Base-by-base conservation (phyloP, 1,140 invertebrate species). In the Cephus cinctus region DNA sequence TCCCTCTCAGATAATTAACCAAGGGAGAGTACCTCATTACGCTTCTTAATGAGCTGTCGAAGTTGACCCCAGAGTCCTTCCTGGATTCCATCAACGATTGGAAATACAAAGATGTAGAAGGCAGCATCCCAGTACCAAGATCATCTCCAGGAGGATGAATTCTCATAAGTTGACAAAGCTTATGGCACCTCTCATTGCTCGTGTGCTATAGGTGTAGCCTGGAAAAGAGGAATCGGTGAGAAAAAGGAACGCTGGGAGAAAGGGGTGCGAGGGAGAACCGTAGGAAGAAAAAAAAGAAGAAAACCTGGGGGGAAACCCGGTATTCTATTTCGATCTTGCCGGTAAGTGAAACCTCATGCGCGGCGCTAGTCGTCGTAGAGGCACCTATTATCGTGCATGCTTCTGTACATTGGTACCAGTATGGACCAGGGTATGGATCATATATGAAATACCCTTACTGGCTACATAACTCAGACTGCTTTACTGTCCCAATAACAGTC, bases 1-100 rank as follows among this genome's bases (percentile, higher is more conserved):
- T n/a, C 35, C 4, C 25, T n/a, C 25, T 38, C 31, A 45, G 45
- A 65, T 67, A 67, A 67, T 65, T 67, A 67, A 65, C 61, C 50
- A 48, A 21, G 27, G 30, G 56, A 41, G 43, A 62, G 50, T 55
- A 65, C 38, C 57, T 64, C 60, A 66, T 68, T 66, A 65, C 45
- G 50, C 20, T 25, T 34, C 50, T 61, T 68, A 68, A 68, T 63
- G 64, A 65, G 61, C 47, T 57, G 32, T 43, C 47, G 11, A 8
- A 14, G 11, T 14, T 18, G 34, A 36, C 34, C 34, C 34, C 34
- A 18, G 19, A 36, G 19, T 12, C 34, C 34, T 18, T 36, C 12
- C 8, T 18, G 4, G 19, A 18, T 36, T 18, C 34, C 19, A 9
- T 8, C 25, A n/a, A n/a, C 25, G 25, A n/a, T 6, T n/a, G 6